Conservation (phyloP, 2,797 vertebrate species). For the Gymnothorax javanicus region DNA sequence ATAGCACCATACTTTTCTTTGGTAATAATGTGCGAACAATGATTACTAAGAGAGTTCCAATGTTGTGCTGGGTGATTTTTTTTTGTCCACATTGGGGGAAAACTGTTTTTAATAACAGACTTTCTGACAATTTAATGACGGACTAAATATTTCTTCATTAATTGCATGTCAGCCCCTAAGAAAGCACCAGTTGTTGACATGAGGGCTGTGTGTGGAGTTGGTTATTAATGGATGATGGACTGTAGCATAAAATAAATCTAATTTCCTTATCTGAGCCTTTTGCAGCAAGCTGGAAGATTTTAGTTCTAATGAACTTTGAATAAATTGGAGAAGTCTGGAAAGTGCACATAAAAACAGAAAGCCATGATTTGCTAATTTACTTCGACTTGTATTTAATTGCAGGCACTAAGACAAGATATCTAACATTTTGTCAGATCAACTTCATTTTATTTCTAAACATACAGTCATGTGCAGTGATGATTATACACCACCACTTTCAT, state of each 20-base stretch:
- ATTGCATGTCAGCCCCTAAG: background rate
- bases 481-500: no score
- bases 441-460: no score
- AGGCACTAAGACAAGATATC: no score
- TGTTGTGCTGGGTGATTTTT: background rate
- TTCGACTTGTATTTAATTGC: no score
- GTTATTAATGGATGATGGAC: background rate
- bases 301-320: background rate
- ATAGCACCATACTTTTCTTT: background rate
- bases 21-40: background rate
- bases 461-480: no score
- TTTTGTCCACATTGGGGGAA: background rate
- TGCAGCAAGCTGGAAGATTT: background rate
- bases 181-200: background rate
- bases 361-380: no score
- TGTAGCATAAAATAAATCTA: background rate
- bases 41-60: background rate
- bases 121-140: background rate
- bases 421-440: no score
- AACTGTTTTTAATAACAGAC: background rate
- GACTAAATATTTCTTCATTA: background rate
- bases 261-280: background rate
- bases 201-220: background rate
- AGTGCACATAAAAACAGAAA: no score
- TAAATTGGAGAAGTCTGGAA: no score